phyloP scores from a whole-genome alignment of 2,113 vertebrate species.

The Caranx melampygus region DNA sequence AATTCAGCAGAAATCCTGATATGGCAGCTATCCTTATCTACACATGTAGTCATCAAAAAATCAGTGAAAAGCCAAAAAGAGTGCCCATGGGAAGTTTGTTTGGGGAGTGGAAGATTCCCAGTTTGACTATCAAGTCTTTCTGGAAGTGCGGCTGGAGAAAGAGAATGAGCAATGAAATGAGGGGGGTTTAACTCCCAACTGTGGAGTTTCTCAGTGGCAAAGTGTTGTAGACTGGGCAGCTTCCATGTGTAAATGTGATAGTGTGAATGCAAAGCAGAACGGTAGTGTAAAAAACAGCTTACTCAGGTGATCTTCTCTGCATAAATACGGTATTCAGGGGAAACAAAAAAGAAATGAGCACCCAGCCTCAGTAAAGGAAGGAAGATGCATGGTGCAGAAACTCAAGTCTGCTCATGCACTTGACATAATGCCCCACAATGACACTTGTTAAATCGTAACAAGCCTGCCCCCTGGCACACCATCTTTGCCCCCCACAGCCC shows the following conservation, averaged over 20 bases:
- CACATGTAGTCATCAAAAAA: too few relatives aligned
- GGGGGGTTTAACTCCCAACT: constrained; percentile 9
- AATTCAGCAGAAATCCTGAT: constrained; percentile 15
- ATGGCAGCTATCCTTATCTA: constrained; percentile 26
- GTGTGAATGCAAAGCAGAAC: constrained; percentile 4
- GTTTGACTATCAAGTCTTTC: constrained; percentile 21
- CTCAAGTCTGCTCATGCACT: constrained; percentile 72
- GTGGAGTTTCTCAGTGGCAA: constrained; percentile 28
- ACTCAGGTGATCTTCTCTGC: not conserved
- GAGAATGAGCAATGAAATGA: constrained; percentile 12
- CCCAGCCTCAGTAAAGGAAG: constrained; percentile 27
- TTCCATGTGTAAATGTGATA: constrained; percentile 13
- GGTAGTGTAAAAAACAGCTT: not conserved
- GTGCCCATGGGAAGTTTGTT: not conserved
- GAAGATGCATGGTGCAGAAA: constrained; percentile 31
- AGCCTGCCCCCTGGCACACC: constrained; percentile 79
- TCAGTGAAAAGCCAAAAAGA: not conserved
- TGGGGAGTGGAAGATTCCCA: constrained; percentile 6
- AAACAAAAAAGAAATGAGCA: not conserved
- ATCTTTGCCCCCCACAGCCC: constrained; percentile 25
- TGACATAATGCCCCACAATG: constrained; percentile 84
- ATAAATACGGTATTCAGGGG: not conserved
- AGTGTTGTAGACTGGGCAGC: not conserved
- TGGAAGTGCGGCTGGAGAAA: constrained; percentile 29
- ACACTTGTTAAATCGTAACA: constrained; percentile 89